Conservation (phyloP, 1,140 invertebrate genomes). For the Diploscapter pachys region DNA sequence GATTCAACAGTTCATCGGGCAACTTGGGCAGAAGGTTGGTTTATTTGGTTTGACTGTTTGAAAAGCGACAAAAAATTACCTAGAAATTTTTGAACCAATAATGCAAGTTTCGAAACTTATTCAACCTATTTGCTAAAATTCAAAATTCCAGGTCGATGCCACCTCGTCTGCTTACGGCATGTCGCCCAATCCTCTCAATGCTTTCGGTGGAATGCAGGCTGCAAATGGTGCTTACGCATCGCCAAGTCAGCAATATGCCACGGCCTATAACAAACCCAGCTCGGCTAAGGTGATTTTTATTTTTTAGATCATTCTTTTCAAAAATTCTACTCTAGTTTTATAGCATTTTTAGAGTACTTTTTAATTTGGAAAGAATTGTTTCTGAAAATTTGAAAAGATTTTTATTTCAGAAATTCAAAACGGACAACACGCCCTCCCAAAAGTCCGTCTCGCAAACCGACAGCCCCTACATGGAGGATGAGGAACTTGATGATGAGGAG, state of each 20-base stretch:
- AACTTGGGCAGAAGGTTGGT: conserved; percentile 13
- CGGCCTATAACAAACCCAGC: too few relatives aligned
- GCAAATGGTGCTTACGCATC: background rate
- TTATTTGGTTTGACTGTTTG: conserved; percentile 13
- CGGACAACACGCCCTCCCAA: too few relatives aligned
- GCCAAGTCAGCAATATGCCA: too few relatives aligned
- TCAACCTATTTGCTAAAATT: background rate
- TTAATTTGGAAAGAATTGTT: too few relatives aligned
- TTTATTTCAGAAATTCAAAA: too few relatives aligned
- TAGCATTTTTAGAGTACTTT: too few relatives aligned
- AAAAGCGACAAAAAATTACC: background rate
- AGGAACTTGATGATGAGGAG: conserved; percentile 20
- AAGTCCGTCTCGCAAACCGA: background rate
- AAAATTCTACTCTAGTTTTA: too few relatives aligned
- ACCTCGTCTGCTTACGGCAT: too few relatives aligned
- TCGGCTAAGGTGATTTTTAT: too few relatives aligned
- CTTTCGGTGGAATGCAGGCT: background rate
- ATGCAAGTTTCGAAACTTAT: background rate
- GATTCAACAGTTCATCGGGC: conserved; percentile 22
- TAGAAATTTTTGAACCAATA: background rate
- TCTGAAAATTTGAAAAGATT: too few relatives aligned
- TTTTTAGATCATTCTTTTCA: too few relatives aligned
- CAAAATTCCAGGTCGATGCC: background rate
- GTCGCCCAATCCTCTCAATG: background rate
- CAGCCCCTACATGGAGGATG: conserved; percentile 24